phyloP scores from a whole-genome alignment of 2,888 invertebrate genomes.

The Drosophila setosimentum region DNA sequence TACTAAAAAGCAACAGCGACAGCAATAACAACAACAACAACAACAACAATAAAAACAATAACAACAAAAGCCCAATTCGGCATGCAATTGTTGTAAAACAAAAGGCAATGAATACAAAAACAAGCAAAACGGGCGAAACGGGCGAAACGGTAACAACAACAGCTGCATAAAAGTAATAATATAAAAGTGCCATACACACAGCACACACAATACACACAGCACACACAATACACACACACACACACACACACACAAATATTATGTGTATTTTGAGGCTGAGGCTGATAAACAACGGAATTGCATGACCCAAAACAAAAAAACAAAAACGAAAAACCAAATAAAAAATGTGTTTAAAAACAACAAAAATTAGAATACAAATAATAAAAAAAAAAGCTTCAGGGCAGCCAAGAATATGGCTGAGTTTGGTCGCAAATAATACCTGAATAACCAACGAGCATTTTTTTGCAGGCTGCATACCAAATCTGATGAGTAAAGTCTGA shows the following conservation, averaged over 20 bases:
- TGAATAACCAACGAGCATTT: not conserved
- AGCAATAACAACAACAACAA: constrained; percentile 7
- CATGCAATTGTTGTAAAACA: constrained; percentile 79
- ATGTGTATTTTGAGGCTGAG: constrained; percentile 14
- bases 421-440: not conserved
- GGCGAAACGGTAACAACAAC: constrained; percentile 55
- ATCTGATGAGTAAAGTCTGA: not conserved
- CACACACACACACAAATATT: constrained; percentile 1
- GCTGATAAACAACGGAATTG: constrained; percentile 28
- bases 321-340: no score
- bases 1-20: constrained; percentile 40
- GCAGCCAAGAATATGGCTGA: not conserved
- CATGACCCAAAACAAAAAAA: not conserved
- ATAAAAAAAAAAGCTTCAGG: constrained; percentile 7
- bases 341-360: not conserved
- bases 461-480: not conserved
- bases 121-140: constrained; percentile 30
- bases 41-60: constrained; percentile 5
- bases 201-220: constrained; percentile 1
- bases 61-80: constrained; percentile 33
- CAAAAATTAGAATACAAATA: not conserved
- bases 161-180: constrained; percentile 63
- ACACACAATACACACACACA: not conserved
- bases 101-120: constrained; percentile 63
- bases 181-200: constrained; percentile 46